Evolutionary conservation across 2,113 vertebrate species (phyloP).

Genomic region (Sitta europaea): DNA sequence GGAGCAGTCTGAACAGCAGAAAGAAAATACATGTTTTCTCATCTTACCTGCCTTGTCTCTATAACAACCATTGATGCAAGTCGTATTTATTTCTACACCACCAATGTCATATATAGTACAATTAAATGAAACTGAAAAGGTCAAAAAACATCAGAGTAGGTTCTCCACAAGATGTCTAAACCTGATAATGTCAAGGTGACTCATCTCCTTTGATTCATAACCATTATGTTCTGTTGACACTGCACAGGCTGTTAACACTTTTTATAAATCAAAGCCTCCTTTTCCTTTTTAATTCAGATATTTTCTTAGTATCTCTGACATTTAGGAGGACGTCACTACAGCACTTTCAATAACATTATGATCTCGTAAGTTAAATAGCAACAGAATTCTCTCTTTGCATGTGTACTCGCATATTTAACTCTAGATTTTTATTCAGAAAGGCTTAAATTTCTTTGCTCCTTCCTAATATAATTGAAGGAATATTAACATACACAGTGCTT

Average conservation of each 20-base stretch:
- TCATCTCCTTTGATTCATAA: slow-evolving; percentile 64
- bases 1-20: neutral
- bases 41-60: slow-evolving; percentile 58
- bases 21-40: slow-evolving; percentile 38
- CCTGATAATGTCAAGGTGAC: slow-evolving; percentile 68
- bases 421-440: neutral
- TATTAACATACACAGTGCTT: neutral
- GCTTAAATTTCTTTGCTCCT: neutral
- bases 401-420: neutral
- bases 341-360: neutral
- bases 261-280: slow-evolving; percentile 13
- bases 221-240: slow-evolving; percentile 47
- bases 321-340: neutral
- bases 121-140: slow-evolving; percentile 71
- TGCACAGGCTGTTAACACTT: neutral
- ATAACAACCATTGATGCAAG: slow-evolving; percentile 71
- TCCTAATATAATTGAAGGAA: neutral
- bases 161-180: slow-evolving; percentile 52
- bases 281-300: neutral
- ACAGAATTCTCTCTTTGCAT: neutral
- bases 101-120: slow-evolving; percentile 55
- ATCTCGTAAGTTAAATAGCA: neutral
- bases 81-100: slow-evolving; percentile 53
- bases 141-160: slow-evolving; percentile 63
- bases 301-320: slow-evolving; percentile 38